phyloP scores from a whole-genome alignment of 2,797 vertebrate genomes.

The Tadarida brasiliensis region DNA sequence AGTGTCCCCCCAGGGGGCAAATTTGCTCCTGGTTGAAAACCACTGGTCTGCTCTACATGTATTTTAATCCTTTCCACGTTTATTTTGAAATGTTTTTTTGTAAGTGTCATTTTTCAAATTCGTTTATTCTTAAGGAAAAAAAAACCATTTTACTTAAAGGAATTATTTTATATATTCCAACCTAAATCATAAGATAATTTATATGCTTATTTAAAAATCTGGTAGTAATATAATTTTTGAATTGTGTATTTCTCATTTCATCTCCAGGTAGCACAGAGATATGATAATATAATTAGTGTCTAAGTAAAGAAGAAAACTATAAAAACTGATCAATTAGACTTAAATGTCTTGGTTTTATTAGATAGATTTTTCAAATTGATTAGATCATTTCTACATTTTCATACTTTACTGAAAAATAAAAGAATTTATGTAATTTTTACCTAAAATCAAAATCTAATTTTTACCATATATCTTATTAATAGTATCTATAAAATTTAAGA shows the following conservation, averaged over 20 bases:
- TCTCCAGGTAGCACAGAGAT: neutral
- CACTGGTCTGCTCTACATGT: neutral
- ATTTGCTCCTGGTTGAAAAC: neutral
- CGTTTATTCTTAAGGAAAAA: constrained; percentile 19
- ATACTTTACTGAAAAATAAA: constrained; percentile 16
- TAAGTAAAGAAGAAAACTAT: neutral
- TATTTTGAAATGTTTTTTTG: neutral
- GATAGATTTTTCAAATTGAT: neutral
- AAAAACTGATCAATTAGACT: neutral
- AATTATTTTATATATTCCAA: neutral
- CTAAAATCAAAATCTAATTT: constrained; percentile 47
- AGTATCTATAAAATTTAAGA: constrained; percentile 3
- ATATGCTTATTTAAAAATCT: constrained; percentile 34
- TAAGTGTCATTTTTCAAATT: neutral
- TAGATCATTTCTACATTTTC: neutral
- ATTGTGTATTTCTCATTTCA: neutral
- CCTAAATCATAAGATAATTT: neutral
- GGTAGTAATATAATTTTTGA: neutral
- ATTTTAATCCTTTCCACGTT: neutral
- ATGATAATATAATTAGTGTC: neutral
- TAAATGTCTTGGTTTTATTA: constrained; percentile 25
- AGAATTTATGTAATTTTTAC: neutral
- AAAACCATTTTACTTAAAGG: neutral
- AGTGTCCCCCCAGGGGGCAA: neutral
- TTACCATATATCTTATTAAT: constrained; percentile 41